These are phyloP conservation scores for Odocoileus virginianus DNA, from an alignment of 2,113 vertebrate species.

Conservation along the genomic window DNA sequence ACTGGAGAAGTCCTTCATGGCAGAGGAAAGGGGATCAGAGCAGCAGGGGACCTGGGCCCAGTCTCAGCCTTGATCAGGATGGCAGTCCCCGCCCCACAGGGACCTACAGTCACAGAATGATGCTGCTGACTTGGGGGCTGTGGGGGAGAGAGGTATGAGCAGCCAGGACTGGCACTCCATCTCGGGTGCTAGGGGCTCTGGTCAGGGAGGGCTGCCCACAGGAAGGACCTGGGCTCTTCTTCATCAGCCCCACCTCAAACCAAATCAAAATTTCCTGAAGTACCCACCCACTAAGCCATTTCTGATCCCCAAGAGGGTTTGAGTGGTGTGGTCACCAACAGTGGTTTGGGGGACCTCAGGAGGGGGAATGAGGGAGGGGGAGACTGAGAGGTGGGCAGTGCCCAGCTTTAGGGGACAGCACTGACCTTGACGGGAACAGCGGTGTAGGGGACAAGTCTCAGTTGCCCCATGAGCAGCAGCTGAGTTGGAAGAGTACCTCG, in stretches of 20 bases:
- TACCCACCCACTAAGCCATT: not conserved
- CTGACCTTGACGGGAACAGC: not conserved
- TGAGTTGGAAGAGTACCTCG: no score
- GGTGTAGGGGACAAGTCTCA: no score
- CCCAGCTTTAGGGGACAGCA: not conserved
- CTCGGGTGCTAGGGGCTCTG: not conserved
- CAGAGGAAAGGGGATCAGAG: not conserved
- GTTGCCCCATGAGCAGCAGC: not conserved
- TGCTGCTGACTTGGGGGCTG: accelerated
- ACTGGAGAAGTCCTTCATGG: not conserved
- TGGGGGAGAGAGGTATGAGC: not conserved
- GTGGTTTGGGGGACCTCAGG: not conserved
- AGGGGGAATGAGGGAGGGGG: accelerated
- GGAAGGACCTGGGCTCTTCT: not conserved
- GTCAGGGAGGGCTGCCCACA: not conserved
- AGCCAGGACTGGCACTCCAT: no score
- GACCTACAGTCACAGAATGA: not conserved
- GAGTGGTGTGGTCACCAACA: not conserved
- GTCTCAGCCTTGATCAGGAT: not conserved
- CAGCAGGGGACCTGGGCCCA: not conserved
- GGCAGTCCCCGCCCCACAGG: not conserved
- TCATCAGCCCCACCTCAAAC: not conserved
- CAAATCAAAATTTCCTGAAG: not conserved
- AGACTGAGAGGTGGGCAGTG: not conserved
- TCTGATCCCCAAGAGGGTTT: no score